Conservation (phyloP, 2,888 invertebrate genomes). For the Sacculina carcini region DNA sequence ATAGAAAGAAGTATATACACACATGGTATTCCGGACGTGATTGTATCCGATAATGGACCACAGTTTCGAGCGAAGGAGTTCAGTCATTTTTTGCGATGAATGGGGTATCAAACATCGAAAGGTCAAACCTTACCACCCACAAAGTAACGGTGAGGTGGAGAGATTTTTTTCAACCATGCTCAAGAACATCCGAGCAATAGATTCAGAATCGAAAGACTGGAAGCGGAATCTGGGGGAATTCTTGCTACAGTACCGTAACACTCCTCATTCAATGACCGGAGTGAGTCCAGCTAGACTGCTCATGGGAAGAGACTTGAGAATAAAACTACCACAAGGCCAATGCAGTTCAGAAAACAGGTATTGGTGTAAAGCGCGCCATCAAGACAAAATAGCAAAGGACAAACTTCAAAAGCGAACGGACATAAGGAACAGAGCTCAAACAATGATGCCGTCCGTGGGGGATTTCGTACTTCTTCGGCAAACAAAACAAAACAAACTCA, state of each 20-base stretch:
- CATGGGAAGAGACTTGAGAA: constrained; percentile 1
- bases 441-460: too few relatives aligned
- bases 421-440: too few relatives aligned
- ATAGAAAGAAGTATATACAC: constrained; percentile 1
- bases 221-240: not conserved
- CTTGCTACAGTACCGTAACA: not conserved
- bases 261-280: constrained; percentile 2
- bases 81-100: not conserved
- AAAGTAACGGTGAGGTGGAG: not conserved
- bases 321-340: not conserved
- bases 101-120: constrained; percentile 3
- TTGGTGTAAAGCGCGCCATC: too few relatives aligned
- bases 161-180: constrained; percentile 1
- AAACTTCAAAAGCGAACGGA: too few relatives aligned
- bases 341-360: too few relatives aligned
- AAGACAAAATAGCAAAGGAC: too few relatives aligned
- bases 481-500: too few relatives aligned
- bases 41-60: constrained; percentile 6
- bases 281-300: constrained; percentile 3
- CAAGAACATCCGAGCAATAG: too few relatives aligned
- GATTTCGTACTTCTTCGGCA: too few relatives aligned
- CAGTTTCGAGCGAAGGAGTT: not conserved
- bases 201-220: too few relatives aligned
- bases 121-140: constrained; percentile 1
- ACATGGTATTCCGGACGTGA: not conserved